A percentile compares a stretch with the other conserved stretches of the same genome.
Evolutionary conservation across 1,140 invertebrate genomes (phyloP).

Genomic region (Drosophila dunni): DNA sequence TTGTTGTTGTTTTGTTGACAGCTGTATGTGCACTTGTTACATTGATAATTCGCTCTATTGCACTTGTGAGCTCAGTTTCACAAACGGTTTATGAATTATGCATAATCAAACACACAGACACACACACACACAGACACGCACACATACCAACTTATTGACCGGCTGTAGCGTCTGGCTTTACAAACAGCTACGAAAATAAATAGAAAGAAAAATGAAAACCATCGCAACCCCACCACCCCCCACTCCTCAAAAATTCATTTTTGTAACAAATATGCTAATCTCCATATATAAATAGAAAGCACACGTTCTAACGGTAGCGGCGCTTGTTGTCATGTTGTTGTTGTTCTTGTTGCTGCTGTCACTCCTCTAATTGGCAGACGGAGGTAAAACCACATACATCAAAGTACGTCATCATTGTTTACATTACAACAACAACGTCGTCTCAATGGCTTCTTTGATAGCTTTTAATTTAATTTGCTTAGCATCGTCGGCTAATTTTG

Average conservation of each 20-base stretch:
- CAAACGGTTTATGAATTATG: conserved; percentile 33
- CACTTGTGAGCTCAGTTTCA: conserved; percentile 17
- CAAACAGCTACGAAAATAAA: too few species aligned
- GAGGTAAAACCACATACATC: neutral
- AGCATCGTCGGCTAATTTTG: conserved; percentile 24
- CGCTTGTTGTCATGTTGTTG: conserved; percentile 3
- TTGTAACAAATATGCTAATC: conserved; percentile 53
- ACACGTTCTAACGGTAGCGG: conserved; percentile 1
- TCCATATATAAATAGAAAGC: conserved; percentile 55
- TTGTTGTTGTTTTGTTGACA: conserved; percentile 1
- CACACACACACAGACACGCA: conserved; percentile 4
- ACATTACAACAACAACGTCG: conserved; percentile 9
- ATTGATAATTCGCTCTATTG: conserved; percentile 10
- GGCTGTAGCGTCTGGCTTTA: neutral
- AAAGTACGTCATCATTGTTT: conserved; percentile 30
- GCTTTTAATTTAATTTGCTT: conserved; percentile 39
- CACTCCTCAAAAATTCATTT: conserved; percentile 35
- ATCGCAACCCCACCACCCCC: neutral
- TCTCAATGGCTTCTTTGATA: conserved; percentile 4
- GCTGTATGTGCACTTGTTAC: conserved; percentile 13
- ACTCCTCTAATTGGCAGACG: conserved; percentile 5
- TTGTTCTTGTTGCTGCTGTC: conserved; percentile 21
- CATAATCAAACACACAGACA: conserved; percentile 14
- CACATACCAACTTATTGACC: conserved; percentile 1
- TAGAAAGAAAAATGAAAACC: neutral